A percentile compares a stretch with the other conserved stretches of the same genome.
Evolutionary conservation across 2,888 invertebrate genomes (phyloP).

Genomic region (Helleia helle): DNA sequence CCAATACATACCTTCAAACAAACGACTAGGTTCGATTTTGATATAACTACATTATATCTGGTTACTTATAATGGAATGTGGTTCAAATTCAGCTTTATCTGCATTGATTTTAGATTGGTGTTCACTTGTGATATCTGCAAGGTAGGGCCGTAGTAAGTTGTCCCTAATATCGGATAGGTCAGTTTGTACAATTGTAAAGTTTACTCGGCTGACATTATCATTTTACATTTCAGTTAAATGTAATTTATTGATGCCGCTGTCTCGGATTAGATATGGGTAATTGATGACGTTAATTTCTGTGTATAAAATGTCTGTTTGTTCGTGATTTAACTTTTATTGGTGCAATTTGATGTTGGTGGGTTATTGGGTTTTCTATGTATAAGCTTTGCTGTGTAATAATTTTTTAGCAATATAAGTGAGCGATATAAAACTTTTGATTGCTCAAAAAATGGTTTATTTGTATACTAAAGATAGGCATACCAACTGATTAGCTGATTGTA

Average conservation of each 20-base stretch:
- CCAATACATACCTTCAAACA: slow-evolving; percentile 16
- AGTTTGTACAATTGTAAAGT: slow-evolving; percentile 56
- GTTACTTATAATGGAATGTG: background rate
- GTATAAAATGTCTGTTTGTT: slow-evolving; percentile 16
- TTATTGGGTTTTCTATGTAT: slow-evolving; percentile 6
- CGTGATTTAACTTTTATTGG: slow-evolving; percentile 6
- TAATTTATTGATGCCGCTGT: slow-evolving; percentile 52
- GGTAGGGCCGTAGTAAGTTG: slow-evolving; percentile 28
- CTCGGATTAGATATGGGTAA: slow-evolving; percentile 36
- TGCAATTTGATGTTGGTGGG: background rate
- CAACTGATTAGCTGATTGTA: too few relatives aligned
- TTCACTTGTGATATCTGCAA: slow-evolving; percentile 13
- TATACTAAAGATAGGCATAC: too few relatives aligned
- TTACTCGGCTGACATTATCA: slow-evolving; percentile 61
- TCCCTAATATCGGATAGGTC: slow-evolving; percentile 48
- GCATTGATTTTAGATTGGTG: slow-evolving; percentile 20
- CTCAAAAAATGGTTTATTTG: too few relatives aligned
- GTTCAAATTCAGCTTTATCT: slow-evolving; percentile 8
- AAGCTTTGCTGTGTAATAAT: slow-evolving; percentile 1
- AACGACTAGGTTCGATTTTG: background rate
- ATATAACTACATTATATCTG: background rate
- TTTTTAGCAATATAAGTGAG: too few relatives aligned
- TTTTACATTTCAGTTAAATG: slow-evolving; percentile 60
- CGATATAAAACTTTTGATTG: too few relatives aligned
- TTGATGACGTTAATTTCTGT: slow-evolving; percentile 28